phyloP scores from a whole-genome alignment of 2,797 vertebrate species.

The Phoeniculus purpureus region DNA sequence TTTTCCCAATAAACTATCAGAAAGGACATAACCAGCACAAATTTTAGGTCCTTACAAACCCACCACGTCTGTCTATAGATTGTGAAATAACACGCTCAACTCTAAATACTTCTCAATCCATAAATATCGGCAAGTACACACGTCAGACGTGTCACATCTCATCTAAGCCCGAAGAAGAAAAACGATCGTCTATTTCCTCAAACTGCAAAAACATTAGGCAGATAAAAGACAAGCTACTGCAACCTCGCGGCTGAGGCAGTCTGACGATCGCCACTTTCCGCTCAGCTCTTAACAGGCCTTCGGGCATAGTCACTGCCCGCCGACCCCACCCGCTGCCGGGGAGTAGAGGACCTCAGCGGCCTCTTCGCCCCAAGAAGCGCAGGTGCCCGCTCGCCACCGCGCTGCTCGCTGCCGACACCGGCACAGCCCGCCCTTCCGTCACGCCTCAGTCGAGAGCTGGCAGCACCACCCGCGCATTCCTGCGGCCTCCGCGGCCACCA shows the following conservation, averaged over 20 bases:
- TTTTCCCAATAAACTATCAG: background rate
- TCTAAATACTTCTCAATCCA: background rate
- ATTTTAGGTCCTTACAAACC: background rate
- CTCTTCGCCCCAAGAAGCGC: background rate
- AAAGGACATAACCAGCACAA: background rate
- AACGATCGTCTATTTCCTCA: fast-evolving
- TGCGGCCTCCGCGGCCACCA: background rate
- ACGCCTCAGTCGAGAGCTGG: fast-evolving
- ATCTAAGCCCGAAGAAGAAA: too few species aligned
- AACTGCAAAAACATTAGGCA: fast-evolving
- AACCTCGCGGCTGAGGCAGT: background rate
- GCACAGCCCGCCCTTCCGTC: background rate
- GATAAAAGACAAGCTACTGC: fast-evolving
- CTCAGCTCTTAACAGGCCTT: fast-evolving
- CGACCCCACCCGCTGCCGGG: too few species aligned
- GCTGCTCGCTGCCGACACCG: fast-evolving
- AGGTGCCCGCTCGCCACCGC: too few species aligned
- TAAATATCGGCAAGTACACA: background rate
- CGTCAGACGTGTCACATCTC: too few species aligned
- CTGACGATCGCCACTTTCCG: fast-evolving
- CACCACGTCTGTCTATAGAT: background rate
- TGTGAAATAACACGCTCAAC: too few species aligned
- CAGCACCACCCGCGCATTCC: background rate
- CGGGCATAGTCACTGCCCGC: fast-evolving
- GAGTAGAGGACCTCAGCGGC: background rate